Base-by-base conservation (phyloP, 92 coral and sea anemone genomes). In the Porites evermanni region DNA sequence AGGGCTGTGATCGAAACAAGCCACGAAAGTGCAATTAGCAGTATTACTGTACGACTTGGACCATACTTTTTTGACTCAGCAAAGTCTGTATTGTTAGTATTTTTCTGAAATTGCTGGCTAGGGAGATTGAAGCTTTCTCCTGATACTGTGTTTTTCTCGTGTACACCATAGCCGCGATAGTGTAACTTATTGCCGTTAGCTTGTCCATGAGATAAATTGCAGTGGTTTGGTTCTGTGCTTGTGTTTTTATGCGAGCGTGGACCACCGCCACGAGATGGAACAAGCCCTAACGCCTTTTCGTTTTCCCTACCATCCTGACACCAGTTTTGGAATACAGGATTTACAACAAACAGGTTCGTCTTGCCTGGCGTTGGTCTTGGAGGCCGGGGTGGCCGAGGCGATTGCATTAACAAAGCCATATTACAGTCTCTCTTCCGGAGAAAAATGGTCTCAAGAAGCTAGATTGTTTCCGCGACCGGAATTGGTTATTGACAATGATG, bases 241-340 rank as follows among this genome's bases (percentile, higher is more conserved):
- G 16, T 52, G 76, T 54, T 69, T 53, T 80, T 51, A 53, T 53
- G 11, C 23, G 4, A 26, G 13, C 8, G 54, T 0, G n/a, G 78
- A 18, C 47, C 53, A 63, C 53, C 24, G 54, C 11, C 66, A 52
- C 32, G 52, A 67, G 84, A 52, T 21, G 63, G 4, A 14, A 80
- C 52, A 67, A 80, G 53, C 16, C 24, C 67, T 8, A 19, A 19
- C 14, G 52, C 11, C 53, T 70, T 56, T 58, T 67, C 68, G 10
- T 80, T 52, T 47, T 59, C 75, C 52, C 51, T 19, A 67, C 69
- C 75, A 13, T 80, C 75, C n/a, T 74, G 68, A 74, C 84, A 80
- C 54, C 47, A 16, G 12, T 77, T 80, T 68, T 53, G 84, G 51
- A 80, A 80, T 19, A 54, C 84, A 53, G 84, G 84, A 23, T 68